phyloP scores from a whole-genome alignment of 1,140 invertebrate genomes.

The Phenacoccus solenopsis region DNA sequence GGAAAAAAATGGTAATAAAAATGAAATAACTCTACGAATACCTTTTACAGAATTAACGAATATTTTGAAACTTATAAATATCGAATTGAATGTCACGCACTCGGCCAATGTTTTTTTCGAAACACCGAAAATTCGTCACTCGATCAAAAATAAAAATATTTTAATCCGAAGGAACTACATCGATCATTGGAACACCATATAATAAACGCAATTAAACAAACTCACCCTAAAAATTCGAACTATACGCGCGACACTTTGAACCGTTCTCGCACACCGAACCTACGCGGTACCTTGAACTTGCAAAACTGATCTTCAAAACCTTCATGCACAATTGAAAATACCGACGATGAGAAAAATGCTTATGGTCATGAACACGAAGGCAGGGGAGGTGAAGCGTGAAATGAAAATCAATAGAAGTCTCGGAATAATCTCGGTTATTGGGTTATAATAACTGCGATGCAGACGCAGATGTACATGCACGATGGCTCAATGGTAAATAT shows the following conservation, averaged over 20 bases:
- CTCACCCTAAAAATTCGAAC: too few relatives aligned
- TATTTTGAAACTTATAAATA: too few relatives aligned
- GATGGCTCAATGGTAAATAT: conserved; percentile 5
- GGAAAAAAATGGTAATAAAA: too few relatives aligned
- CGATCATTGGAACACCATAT: too few relatives aligned
- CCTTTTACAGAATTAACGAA: too few relatives aligned
- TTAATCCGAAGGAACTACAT: too few relatives aligned
- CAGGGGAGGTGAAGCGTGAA: not conserved
- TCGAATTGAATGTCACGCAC: too few relatives aligned
- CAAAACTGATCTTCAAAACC: conserved; percentile 2
- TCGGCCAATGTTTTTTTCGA: too few relatives aligned
- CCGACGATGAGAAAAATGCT: not conserved
- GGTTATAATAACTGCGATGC: conserved; percentile 13
- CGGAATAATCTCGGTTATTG: conserved; percentile 4
- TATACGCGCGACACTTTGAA: not conserved
- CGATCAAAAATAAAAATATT: too few relatives aligned
- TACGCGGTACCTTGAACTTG: conserved; percentile 7
- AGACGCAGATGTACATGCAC: not conserved
- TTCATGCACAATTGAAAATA: not conserved
- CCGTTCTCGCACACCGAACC: not conserved
- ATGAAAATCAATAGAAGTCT: not conserved
- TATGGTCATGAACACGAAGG: not conserved
- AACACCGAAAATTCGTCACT: too few relatives aligned
- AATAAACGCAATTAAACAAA: too few relatives aligned
- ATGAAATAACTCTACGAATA: too few relatives aligned